These are phyloP conservation scores for Rotaria socialis DNA, from an alignment of 2,888 invertebrate species.

Conservation along the genomic window DNA sequence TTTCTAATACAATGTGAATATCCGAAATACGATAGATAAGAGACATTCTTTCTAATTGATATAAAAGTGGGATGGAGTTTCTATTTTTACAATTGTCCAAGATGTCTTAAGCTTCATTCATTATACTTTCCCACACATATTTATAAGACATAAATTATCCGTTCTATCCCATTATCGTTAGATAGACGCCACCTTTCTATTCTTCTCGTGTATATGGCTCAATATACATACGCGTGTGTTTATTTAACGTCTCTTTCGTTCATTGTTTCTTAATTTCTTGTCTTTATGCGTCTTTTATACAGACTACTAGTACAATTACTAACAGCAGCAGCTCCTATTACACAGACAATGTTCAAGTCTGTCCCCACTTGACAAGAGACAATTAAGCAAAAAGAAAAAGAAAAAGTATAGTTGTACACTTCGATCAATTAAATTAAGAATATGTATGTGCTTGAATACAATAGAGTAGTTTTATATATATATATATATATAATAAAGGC, in stretches of 20 bases:
- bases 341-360: neutral
- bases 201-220: neutral
- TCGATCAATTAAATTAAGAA: conserved; percentile 8
- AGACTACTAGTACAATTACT: conserved; percentile 1
- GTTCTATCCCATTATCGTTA: neutral
- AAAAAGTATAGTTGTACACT: neutral
- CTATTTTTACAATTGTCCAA: neutral
- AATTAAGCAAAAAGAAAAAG: neutral
- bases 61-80: neutral
- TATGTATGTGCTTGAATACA: neutral
- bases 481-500: neutral
- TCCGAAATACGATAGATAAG: no score
- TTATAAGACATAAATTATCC: neutral
- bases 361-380: conserved; percentile 4
- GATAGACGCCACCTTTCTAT: neutral
- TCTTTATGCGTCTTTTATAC: neutral
- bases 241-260: conserved; percentile 5
- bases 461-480: neutral
- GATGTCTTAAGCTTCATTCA: neutral
- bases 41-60: no score
- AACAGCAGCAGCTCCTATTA: conserved; percentile 16
- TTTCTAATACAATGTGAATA: no score
- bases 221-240: neutral
- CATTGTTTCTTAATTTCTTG: conserved; percentile 15
- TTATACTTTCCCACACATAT: neutral